Base-by-base conservation (phyloP, 2,888 invertebrate species). In the Diplolepis rosae region DNA sequence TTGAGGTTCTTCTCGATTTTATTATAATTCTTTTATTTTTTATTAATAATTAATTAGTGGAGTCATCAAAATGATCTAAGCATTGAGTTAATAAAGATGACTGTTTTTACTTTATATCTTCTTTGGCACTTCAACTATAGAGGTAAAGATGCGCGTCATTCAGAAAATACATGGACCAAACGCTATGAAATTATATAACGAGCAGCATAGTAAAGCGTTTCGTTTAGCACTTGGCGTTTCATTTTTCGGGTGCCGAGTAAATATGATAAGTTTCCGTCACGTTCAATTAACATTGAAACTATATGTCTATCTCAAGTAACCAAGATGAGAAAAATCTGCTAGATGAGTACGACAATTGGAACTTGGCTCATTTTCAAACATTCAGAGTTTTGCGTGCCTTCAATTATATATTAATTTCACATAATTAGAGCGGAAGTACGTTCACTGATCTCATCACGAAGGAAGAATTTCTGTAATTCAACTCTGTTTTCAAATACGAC, bases 31-130 rank as follows among this genome's bases (percentile, higher is more conserved):
- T 42, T 13, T n/a, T n/a, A n/a, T n/a, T 54, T 54, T 11, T 39
- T 39, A 27, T 61, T 61, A 35, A 22, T n/a, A 61, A 39, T 61
- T 61, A 35, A 61, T 61, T 61, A 27, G 24, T 39, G 39, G 61
- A 13, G 24, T 61, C 39, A 61, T 61, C 27, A 61, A 42, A 81
- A 75, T 86, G 86, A 87, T 85, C 85, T 85, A 87, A 87, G 85
- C 85, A 81, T 75, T 78, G 81, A 80, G 85, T 85, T 86, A 86
- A 87, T 86, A 87, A 84, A 83, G 82, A 82, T 87, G 86, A 87
- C 84, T 77, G 77, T 74, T 75, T 72, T 51, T 48, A 39, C 65
- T 61, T 61, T 42, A 61, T 61, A 39, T 61, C 39, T 61, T 24
- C 61, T 61, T 61, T 61, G 61, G 27, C 39, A 61, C 27, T 61